These are phyloP conservation scores for Enteromius mattozi DNA, from an alignment of 2,797 vertebrate genomes.

Conservation along the genomic window DNA sequence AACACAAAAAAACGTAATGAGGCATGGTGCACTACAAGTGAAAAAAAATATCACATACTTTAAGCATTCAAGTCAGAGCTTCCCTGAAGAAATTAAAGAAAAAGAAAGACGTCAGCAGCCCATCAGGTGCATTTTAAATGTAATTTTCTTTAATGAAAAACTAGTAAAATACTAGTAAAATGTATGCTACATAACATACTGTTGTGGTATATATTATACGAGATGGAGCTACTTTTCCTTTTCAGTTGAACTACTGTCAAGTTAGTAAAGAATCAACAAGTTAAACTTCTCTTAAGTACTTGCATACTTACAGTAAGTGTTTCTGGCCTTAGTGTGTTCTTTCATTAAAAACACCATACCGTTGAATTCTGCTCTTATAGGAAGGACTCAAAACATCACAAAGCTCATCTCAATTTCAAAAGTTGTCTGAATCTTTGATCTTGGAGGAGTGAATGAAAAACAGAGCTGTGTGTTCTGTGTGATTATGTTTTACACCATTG, in stretches of 20 bases:
- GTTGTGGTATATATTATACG: neutral
- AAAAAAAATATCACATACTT: neutral
- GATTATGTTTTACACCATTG: neutral
- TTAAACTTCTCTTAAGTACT: neutral
- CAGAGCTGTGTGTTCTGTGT: neutral
- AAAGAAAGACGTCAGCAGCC: neutral
- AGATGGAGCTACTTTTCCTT: neutral
- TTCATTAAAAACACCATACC: neutral
- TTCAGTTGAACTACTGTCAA: neutral
- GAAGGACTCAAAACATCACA: neutral
- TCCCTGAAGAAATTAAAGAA: neutral
- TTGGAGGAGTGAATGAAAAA: neutral
- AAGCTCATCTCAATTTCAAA: conserved; percentile 16
- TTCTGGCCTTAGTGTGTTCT: neutral
- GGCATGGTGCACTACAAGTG: neutral
- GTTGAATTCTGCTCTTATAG: neutral
- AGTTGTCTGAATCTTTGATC: conserved; percentile 3
- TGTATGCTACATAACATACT: neutral
- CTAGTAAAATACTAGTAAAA: neutral
- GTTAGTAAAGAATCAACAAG: neutral
- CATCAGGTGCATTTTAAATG: neutral
- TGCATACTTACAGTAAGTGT: neutral
- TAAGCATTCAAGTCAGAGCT: neutral
- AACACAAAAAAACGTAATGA: neutral
- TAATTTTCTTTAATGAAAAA: neutral